phyloP scores from a whole-genome alignment of 2,888 invertebrate species.

The Cryptophagus acutangulus region DNA sequence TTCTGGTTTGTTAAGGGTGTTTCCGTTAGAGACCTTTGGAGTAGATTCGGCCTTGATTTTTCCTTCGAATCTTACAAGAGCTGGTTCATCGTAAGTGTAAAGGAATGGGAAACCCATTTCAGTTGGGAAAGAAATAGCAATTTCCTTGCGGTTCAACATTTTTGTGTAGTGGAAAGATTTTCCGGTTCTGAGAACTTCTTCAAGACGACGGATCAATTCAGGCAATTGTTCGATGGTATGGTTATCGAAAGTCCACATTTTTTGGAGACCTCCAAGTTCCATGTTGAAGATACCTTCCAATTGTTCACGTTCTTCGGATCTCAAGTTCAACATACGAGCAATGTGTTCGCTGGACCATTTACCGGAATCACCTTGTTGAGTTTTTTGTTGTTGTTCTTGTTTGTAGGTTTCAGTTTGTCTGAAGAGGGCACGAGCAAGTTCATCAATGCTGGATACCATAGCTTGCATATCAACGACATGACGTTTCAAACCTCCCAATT shows the following conservation, averaged over 20 bases:
- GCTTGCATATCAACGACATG: slow-evolving; percentile 33
- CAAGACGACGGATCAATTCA: slow-evolving; percentile 44
- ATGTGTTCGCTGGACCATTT: slow-evolving; percentile 54
- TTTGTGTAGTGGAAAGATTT: slow-evolving; percentile 57
- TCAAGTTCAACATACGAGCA: slow-evolving; percentile 55
- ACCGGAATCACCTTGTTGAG: slow-evolving; percentile 10
- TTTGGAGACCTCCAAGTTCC: slow-evolving; percentile 47
- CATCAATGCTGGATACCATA: slow-evolving; percentile 49
- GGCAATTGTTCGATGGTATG: slow-evolving; percentile 52
- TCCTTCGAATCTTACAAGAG: slow-evolving; percentile 52
- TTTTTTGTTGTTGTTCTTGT: slow-evolving; percentile 25
- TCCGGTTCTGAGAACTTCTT: slow-evolving; percentile 48
- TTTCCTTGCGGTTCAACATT: slow-evolving; percentile 54
- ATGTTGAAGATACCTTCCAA: slow-evolving; percentile 55
- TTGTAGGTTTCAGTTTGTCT: slow-evolving; percentile 36
- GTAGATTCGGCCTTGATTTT: slow-evolving; percentile 49
- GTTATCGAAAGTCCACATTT: slow-evolving; percentile 54
- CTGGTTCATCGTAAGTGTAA: slow-evolving; percentile 58
- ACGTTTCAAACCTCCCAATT: no score
- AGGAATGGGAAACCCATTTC: slow-evolving; percentile 66
- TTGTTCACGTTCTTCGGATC: slow-evolving; percentile 50
- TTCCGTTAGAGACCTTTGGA: slow-evolving; percentile 37
- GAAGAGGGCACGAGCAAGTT: slow-evolving; percentile 38
- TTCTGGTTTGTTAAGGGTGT: slow-evolving; percentile 38
- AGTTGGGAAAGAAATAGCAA: slow-evolving; percentile 64